Conservation (phyloP, 2,797 vertebrate genomes). For the Anisognathus igniventris region DNA sequence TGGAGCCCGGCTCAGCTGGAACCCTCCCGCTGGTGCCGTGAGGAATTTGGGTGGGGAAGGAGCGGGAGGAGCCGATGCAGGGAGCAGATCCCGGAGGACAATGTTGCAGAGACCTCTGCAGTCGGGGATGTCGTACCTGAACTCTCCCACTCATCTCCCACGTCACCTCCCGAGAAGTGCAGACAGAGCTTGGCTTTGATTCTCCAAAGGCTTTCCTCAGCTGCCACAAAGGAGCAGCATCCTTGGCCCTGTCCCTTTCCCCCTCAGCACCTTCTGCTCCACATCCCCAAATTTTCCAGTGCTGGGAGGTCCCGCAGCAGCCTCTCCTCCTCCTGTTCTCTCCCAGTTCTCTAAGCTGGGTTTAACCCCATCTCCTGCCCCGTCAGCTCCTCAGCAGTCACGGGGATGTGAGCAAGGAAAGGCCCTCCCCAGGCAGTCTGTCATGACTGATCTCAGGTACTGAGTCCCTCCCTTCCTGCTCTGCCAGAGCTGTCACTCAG, state of each 20-base stretch:
- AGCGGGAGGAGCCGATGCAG: neutral
- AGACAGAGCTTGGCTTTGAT: neutral
- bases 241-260: neutral
- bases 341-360: neutral
- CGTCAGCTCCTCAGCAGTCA: neutral
- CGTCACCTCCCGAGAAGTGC: rapidly evolving
- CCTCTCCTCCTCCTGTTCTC: neutral
- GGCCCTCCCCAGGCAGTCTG: neutral
- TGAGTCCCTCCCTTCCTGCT: neutral
- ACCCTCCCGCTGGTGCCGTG: neutral
- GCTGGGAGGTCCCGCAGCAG: neutral
- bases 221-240: neutral
- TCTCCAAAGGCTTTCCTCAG: neutral
- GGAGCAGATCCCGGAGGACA: neutral
- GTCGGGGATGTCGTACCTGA: neutral
- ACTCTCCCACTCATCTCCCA: too few species aligned
- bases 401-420: rapidly evolving
- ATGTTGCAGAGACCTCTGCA: neutral
- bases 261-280: neutral
- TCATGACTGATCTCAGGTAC: neutral
- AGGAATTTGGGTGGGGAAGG: neutral
- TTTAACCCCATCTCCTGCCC: neutral
- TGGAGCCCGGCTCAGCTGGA: neutral
- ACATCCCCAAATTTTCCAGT: rapidly evolving
- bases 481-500: neutral